phyloP scores from a whole-genome alignment of 2,888 invertebrate genomes.

The Ctena decussata region DNA sequence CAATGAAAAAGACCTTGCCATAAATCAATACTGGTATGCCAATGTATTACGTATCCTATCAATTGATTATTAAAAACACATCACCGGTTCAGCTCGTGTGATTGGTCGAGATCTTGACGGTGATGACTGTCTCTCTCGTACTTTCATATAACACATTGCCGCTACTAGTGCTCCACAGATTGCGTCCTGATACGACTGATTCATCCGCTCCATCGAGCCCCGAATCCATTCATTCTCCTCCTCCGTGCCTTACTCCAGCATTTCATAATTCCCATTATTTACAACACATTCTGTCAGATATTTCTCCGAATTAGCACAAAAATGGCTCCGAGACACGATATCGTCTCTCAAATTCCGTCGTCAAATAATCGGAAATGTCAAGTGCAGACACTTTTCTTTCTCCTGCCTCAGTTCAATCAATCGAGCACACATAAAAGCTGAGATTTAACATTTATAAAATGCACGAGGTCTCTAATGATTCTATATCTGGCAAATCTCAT shows the following conservation, averaged over 20 bases:
- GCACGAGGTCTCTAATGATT: background rate
- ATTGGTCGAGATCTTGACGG: slow-evolving; percentile 54
- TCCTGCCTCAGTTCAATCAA: background rate
- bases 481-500: background rate
- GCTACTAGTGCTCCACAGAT: slow-evolving; percentile 81
- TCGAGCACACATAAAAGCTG: background rate
- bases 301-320: background rate
- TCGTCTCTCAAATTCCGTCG: background rate
- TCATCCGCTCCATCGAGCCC: slow-evolving; percentile 57
- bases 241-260: background rate
- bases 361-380: background rate
- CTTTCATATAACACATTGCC: slow-evolving; percentile 81
- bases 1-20: background rate
- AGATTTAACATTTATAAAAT: slow-evolving; percentile 9
- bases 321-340: background rate
- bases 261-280: background rate
- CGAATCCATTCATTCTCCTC: background rate
- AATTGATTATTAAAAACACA: slow-evolving; percentile 8
- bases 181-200: slow-evolving; percentile 79
- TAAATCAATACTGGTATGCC: background rate
- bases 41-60: background rate
- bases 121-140: slow-evolving; percentile 42
- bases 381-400: background rate
- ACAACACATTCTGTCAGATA: slow-evolving; percentile 3
- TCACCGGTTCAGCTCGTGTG: slow-evolving; percentile 76